A percentile compares a stretch with the other conserved stretches of the same genome.
Evolutionary conservation across 2,888 invertebrate species (phyloP).

Genomic region (Tenthredo amoena): DNA sequence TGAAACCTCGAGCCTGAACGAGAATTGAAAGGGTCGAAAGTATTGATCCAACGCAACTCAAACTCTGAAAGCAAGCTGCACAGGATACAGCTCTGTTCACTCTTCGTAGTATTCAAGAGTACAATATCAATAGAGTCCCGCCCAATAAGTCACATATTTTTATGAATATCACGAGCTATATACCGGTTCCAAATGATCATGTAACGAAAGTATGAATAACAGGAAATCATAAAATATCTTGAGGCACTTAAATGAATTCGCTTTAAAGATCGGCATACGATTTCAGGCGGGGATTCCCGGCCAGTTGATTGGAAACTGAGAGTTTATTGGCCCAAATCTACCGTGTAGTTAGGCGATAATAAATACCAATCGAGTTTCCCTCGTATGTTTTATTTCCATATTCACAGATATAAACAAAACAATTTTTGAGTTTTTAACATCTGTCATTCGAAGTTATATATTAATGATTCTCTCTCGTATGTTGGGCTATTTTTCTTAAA

Average conservation of each 20-base stretch:
- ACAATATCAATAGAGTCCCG: not conserved
- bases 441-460: conserved; percentile 32
- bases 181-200: not conserved
- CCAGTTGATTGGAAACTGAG: not conserved
- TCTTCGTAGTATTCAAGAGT: not conserved
- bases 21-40: conserved; percentile 35
- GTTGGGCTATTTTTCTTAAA: conserved; percentile 7
- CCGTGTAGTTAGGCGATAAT: not conserved
- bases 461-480: conserved; percentile 11
- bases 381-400: not conserved
- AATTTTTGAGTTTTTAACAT: conserved; percentile 34
- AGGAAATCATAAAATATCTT: not conserved
- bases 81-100: not conserved
- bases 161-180: not conserved
- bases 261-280: not conserved
- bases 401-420: conserved; percentile 44
- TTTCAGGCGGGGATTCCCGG: conserved; percentile 33
- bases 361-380: not conserved
- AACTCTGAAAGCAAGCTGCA: not conserved
- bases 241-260: not conserved
- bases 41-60: conserved; percentile 40
- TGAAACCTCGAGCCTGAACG: conserved; percentile 30
- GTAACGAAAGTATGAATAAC: not conserved
- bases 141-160: not conserved
- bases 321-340: not conserved